A percentile compares a stretch with the other conserved stretches of the same genome.
These are phyloP conservation scores for Phrynocephalus guinanensis DNA, from an alignment of 2,797 vertebrate genomes.

Conservation along the genomic window DNA sequence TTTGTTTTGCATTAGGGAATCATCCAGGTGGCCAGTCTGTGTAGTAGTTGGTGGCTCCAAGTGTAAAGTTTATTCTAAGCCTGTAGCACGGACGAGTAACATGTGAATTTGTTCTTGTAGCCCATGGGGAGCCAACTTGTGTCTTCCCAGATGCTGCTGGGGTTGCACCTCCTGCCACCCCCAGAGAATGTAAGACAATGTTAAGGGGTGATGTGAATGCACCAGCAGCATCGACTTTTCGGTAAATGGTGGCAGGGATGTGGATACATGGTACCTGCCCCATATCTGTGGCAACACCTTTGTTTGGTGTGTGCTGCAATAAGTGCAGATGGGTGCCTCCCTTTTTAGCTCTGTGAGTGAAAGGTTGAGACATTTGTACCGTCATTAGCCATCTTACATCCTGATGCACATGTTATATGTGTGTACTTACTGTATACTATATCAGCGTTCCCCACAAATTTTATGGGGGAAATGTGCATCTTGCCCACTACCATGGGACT, in stretches of 20 bases:
- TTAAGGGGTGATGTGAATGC: too few species aligned
- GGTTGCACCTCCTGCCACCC: background rate
- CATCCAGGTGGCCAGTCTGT: background rate
- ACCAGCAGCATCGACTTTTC: too few species aligned
- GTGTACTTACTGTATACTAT: too few species aligned
- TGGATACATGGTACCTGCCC: too few species aligned
- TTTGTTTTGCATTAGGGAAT: background rate
- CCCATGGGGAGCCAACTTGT: background rate
- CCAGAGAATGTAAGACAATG: too few species aligned
- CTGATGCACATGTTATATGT: background rate
- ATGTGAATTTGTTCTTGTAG: background rate
- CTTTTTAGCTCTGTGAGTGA: background rate
- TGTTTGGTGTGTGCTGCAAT: background rate
- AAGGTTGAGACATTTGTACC: background rate
- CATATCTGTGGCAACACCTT: background rate
- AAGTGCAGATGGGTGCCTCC: background rate
- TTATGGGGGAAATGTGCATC: background rate
- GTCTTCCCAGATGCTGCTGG: background rate
- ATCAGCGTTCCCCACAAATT: too few species aligned
- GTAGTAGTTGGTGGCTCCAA: rapidly evolving
- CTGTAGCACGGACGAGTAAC: background rate
- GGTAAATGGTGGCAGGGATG: too few species aligned
- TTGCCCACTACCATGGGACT: background rate
- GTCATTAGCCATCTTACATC: background rate
- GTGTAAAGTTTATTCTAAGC: rapidly evolving